Evolutionary conservation across 2,113 vertebrate species (phyloP).

Genomic region (Gavia stellata): DNA sequence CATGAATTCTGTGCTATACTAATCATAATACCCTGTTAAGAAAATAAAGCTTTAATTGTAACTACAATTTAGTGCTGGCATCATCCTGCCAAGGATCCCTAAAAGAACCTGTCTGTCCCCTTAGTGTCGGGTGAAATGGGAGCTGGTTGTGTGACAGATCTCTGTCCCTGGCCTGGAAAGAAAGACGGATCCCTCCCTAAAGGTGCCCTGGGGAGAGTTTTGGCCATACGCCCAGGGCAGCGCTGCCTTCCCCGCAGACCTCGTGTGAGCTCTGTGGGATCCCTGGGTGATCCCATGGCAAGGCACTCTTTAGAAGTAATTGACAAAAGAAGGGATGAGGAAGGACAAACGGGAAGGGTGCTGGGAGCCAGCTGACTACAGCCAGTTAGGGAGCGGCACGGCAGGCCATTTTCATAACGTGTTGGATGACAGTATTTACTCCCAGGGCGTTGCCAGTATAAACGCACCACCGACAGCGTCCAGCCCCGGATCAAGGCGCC

Average conservation of each 20-base stretch:
- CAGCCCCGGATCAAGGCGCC: not conserved
- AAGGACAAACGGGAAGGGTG: not conserved
- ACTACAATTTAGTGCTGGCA: not conserved
- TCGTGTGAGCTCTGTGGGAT: fast-evolving
- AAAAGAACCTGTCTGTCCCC: not conserved
- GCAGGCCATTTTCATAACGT: fast-evolving
- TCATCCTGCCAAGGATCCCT: not conserved
- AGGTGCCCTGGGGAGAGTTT: no score
- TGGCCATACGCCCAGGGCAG: not conserved
- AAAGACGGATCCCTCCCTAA: not conserved
- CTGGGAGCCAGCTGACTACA: not conserved
- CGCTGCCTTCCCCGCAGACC: not conserved
- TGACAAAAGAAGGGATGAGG: not conserved
- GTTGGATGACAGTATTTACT: not conserved
- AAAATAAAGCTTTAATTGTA: not conserved
- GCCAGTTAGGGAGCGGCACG: not conserved
- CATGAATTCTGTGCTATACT: not conserved
- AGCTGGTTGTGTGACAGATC: not conserved
- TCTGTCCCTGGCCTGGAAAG: not conserved
- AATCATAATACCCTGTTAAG: not conserved
- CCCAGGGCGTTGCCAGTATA: not conserved
- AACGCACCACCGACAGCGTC: not conserved
- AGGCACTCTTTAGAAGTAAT: not conserved
- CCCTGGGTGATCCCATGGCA: not conserved
- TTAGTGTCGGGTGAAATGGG: not conserved